phyloP scores from a whole-genome alignment of 2,888 invertebrate species.

The Megaustenia siamemsis region DNA sequence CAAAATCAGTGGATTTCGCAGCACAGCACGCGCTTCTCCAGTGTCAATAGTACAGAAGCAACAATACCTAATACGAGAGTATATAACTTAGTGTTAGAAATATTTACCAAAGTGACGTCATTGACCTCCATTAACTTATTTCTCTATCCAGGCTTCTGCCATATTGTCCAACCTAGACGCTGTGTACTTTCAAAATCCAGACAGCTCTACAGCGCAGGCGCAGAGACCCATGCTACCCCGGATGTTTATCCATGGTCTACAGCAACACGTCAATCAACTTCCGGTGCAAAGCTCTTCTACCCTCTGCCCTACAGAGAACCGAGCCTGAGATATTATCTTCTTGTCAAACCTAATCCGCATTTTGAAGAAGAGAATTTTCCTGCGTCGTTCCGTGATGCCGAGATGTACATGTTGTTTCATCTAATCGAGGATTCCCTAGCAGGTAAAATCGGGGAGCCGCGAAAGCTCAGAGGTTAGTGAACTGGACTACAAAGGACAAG shows the following conservation, averaged over 20 bases:
- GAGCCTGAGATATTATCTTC: conserved; percentile 64
- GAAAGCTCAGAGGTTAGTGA: too few species aligned
- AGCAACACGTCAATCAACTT: conserved; percentile 72
- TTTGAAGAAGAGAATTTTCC: too few species aligned
- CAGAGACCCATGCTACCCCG: conserved; percentile 75
- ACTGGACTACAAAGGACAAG: too few species aligned
- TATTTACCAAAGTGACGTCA: background rate
- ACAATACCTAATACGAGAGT: background rate
- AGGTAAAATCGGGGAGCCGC: too few species aligned
- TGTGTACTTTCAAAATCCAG: conserved; percentile 69
- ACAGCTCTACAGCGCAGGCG: conserved; percentile 61
- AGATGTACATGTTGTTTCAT: too few species aligned
- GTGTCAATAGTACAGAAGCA: background rate
- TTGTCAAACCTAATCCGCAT: too few species aligned
- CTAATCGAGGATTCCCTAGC: too few species aligned
- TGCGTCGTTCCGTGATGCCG: too few species aligned
- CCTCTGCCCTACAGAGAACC: conserved; percentile 64
- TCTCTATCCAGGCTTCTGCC: conserved; percentile 64
- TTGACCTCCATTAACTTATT: background rate
- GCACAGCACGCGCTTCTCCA: background rate
- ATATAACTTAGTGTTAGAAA: background rate
- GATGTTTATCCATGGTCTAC: conserved; percentile 75
- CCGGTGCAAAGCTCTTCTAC: conserved; percentile 60
- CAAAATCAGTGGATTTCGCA: background rate
- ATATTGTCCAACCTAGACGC: conserved; percentile 75